Base-by-base conservation (phyloP, 2,797 vertebrate genomes). In the Enteromius unitaeniatus region DNA sequence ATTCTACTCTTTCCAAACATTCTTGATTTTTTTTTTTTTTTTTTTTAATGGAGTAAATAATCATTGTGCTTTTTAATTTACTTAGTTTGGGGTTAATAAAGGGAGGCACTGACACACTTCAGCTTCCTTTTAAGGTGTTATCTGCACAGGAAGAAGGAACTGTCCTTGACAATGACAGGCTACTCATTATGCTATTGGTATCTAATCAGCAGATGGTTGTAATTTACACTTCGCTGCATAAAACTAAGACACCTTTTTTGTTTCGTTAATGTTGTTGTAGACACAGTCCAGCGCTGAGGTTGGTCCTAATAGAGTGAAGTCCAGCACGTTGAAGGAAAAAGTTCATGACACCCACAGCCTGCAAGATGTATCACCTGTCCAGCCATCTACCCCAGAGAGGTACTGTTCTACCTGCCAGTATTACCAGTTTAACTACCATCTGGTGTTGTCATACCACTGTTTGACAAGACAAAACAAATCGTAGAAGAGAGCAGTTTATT, bases 311-410 rank as follows among this genome's bases (percentile, higher is more conserved):
- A 69, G 91, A 28, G 93, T 92, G 65, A 98, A 95, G 82, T 88
- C 81, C 4, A 78, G 87, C 55, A 81, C 92, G 0, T 79, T 94
- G 37, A 96, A 95, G 87, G 95, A 93, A 90, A 95, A 90, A 76
- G 86, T 91, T 0, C 89, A 91, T 1, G 97, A 97, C 0, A 31
- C 67, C 7, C 82, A 90, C 0, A 37, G 88, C 10, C 45, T 85
- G 28, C 90, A 82, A 0, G 97, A 97, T 0, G 55, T 81, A 0
- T 37, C 86, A 87, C 88, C 92, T 0, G 87, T 90, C 28, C 89
- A 94, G 69, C 94, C 92, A 0, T 92, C 92, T 40, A 95, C 95
- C n/a, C 94, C 95, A 55, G 95, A 96, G 87, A 95, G 88, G 95
- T 96, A 79, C 37, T 42, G 14, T 77, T 14, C 34, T 10, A 23